Conservation (phyloP, 2,113 vertebrate genomes). For the Craseonycteris thonglongyai region DNA sequence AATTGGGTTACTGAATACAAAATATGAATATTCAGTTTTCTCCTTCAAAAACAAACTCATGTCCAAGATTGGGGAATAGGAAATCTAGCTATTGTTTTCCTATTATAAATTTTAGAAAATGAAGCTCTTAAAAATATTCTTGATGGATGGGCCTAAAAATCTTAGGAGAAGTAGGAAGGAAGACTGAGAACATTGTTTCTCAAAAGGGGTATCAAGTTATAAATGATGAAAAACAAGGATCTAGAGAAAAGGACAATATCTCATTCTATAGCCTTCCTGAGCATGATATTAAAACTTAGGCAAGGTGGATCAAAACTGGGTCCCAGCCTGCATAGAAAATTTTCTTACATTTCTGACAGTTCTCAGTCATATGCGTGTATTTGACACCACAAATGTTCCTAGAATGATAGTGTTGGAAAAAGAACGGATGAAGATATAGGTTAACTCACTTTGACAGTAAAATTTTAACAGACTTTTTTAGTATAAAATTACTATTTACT, state of each 20-base stretch:
- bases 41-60: neutral
- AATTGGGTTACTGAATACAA: neutral
- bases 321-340: neutral
- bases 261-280: neutral
- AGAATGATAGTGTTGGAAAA: neutral
- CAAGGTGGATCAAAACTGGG: neutral
- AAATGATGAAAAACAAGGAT: neutral
- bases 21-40: neutral
- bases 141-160: neutral
- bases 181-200: neutral
- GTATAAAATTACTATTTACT: neutral
- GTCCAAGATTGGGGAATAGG: neutral
- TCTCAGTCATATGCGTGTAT: neutral
- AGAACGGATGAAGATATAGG: neutral
- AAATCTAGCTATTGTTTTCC: neutral
- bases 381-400: neutral
- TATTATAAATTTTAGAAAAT: neutral
- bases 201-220: neutral
- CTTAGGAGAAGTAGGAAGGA: neutral
- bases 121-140: neutral
- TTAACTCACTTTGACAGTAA: neutral
- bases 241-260: neutral
- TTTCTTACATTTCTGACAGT: neutral
- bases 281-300: neutral
- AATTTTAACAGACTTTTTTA: neutral